Base-by-base conservation (phyloP, 2,113 vertebrate genomes). In the Sander vitreus region DNA sequence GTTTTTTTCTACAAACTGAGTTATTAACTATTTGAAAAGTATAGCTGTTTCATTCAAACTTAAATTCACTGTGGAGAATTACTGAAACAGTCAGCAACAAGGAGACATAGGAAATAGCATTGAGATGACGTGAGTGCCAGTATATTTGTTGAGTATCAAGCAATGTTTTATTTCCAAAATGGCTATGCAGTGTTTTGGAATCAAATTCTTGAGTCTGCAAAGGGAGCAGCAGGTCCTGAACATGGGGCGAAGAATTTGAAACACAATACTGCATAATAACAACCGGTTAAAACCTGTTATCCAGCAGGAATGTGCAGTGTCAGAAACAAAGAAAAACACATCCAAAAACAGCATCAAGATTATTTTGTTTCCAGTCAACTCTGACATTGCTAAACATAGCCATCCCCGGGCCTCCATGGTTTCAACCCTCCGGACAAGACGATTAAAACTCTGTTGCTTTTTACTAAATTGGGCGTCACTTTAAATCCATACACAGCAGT, bases 241-340 rank as follows among this genome's bases (percentile, higher is more conserved):
- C 59, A 36, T 67, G 10, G 70, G 80, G 60, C 23, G 21, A 89
- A 89, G 80, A 85, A 89, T 85, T 43, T 91, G 93, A 86, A 93
- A 93, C 82, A 80, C 72, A 90, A 93, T 80, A 76, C 88, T 68
- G 71, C 76, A 80, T 74, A 89, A 91, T 83, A 89, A 91, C 75
- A 88, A 86, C 80, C 73, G 74, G 87, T 78, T 88, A 83, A 92
- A 93, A 91, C 90, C 89, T 91, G 83, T 83, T 91, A 88, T 94
- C 83, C 90, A 3, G 66, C 83, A 79, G 90, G 91, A 94, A 93
- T 93, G 89, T 93, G 91, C 91, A 75, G 86, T 0, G 85, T 93
- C 91, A 93, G 92, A 91, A 89, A 91, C 73, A 84, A 76, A 82
- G 76, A 84, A 84, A 86, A 86, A 84, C 66, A 87, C n/a, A 72